Base-by-base conservation (phyloP, 2,888 invertebrate species). In the Fragum whitleyi region DNA sequence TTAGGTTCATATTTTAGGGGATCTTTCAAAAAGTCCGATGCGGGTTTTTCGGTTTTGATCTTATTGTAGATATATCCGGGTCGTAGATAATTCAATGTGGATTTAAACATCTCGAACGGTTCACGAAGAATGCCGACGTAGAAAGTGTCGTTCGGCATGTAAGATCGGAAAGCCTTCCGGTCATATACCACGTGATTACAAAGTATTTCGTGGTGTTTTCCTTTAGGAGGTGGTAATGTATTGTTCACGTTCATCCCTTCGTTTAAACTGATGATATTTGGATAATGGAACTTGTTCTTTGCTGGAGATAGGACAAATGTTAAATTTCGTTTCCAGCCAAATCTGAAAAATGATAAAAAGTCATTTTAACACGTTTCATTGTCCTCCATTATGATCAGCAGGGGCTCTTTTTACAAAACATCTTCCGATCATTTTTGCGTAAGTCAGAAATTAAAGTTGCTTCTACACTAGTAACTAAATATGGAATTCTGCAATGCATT, bases 131-230 rank as follows among this genome's bases (percentile, higher is more conserved):
- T 87, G 32, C 87, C 85, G n/a, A 87, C 65, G 32, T 79, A 85
- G 51, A 87, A 61, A 2, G 87, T 81, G 42, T 87, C 84, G 16
- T 76, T 77, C 32, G 85, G 87, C 75, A 87, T 62, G 57, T 76
- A 85, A 2, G 71, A 70, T 65, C 78, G 69, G 62, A 86, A 85
- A 19, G 68, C 69, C 2, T 72, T 71, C 28, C 80, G 69, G 26
- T 84, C 77, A 59, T 87, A 87, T 11, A 87, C 74, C 76, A 87
- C 86, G 78, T 87, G 87, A 61, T 86, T 84, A 59, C 87, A 87
- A 16, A 87, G 61, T 11, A 87, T 75, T 23, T 87, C 87, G 72
- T 76, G 71, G 14, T 68, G 75, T 51, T 76, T 83, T 0, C 83
- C 83, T 9, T 23, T 23, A 14, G 83, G 81, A 6, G 79, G 69